Base-by-base conservation (phyloP, 2,113 vertebrate genomes). In the Rostratula benghalensis region DNA sequence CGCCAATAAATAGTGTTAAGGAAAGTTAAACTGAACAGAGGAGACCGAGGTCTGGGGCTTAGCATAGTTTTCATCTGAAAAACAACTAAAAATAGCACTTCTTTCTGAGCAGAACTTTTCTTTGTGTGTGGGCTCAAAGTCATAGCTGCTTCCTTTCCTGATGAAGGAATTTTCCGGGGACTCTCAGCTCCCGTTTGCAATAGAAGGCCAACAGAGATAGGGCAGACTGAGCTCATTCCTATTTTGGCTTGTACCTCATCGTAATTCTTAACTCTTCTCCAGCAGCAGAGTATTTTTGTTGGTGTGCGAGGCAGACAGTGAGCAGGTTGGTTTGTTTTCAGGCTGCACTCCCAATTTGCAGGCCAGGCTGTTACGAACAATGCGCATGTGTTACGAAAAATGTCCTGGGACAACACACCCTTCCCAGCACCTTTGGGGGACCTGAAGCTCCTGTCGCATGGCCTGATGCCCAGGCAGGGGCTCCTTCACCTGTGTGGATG, bases 1-100 rank as follows among this genome's bases (percentile, higher is more conserved):
- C 65, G 53, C 53, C 83, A 92, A 60, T 48, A 89, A 71, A 45
- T 28, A 71, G 31, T 5, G 28, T 57, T 87, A 91, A 89, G 48
- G 51, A 63, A 87, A 89, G 45, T 78, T 88, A 94, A 93, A 75
- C 1, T 9, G 56, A 87, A 46, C 37, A 51, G 37, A 80, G 25
- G 46, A 77, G 85, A 54, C 59, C 28, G 33, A 82, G 18, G 31
- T 76, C 82, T 87, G 77, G 24, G 35, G 61, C 53, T 81, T 57
- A 90, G 48, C 77, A 89, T 60, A 91, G 89, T 65, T 93, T 93
- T 93, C 3, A 0, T 86, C 48, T 89, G 77, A 87, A 95, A 96
- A 95, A 89, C 83, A 95, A 74, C 87, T 94, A 90, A 95, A 96
- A 95, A 93, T 94, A 94, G 93, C 67, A 51, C 57, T 90, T 85